Evolutionary conservation across 1,140 invertebrate genomes (phyloP).

Genomic region (Euglossa dilemma): DNA sequence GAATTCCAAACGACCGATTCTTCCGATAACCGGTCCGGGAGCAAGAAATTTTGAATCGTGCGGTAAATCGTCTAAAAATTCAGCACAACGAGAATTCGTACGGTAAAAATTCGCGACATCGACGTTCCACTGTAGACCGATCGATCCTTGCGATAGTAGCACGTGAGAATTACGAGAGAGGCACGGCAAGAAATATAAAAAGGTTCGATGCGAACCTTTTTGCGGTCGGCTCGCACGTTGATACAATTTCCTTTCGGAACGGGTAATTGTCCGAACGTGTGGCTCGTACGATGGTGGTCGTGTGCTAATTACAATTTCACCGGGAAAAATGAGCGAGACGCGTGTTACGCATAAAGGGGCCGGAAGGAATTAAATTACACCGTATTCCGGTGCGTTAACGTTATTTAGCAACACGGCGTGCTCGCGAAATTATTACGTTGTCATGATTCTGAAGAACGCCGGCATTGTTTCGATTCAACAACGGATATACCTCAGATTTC

Average conservation of each 20-base stretch:
- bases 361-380: conserved; percentile 39
- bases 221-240: conserved; percentile 29
- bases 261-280: conserved; percentile 34
- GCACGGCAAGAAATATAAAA: conserved; percentile 21
- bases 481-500: too few relatives aligned
- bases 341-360: conserved; percentile 26
- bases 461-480: too few relatives aligned
- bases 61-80: too few relatives aligned
- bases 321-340: conserved; percentile 14
- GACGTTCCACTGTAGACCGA: too few relatives aligned
- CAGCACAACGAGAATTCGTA: too few relatives aligned
- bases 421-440: conserved; percentile 22
- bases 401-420: conserved; percentile 1
- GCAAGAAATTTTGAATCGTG: too few relatives aligned
- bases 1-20: too few relatives aligned
- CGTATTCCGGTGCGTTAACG: conserved; percentile 19
- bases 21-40: too few relatives aligned
- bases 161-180: background rate
- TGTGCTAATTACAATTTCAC: conserved; percentile 40
- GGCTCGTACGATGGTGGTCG: background rate
- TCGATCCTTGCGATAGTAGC: too few relatives aligned
- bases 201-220: background rate
- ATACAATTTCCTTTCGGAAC: conserved; percentile 45
- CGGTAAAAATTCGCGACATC: too few relatives aligned
- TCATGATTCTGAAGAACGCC: background rate